Base-by-base conservation (phyloP, 2,888 invertebrate genomes). In the Leucoma salicis region DNA sequence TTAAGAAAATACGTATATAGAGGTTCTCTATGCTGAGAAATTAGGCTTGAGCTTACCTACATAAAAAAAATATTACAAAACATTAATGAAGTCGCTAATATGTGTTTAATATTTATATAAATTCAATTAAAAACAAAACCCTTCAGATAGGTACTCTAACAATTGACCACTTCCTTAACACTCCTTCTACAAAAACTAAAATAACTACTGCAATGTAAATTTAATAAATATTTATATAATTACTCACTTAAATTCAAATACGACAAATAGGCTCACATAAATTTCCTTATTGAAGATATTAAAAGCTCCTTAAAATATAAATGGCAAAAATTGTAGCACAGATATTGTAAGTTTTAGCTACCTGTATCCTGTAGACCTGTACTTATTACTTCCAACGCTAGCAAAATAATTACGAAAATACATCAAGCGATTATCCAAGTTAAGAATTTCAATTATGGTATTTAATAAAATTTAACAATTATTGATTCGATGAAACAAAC, bases 81-180 rank as follows among this genome's bases (percentile, higher is more conserved):
- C 6, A 21, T 2, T 21, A 21, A 21, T 21, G 7, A 21, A 8
- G 21, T 21, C 21, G 1, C n/a, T n/a, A n/a, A 21, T 8, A 21
- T 21, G 21, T 21, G 21, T n/a, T 14, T 11, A 28, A 31, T 21
- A 28, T 11, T 38, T 37, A 16, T 25, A n/a, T 16, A 53, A 42
- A 21, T 24, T 54, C 47, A 62, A 55, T 42, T 32, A 21, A 66
- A 37, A 11, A 31, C 29, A 42, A n/a, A 55, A 40, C 11, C 42
- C 46, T 53, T 48, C 55, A 52, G 54, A 54, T n/a, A n/a, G n/a
- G n/a, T 59, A 61, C 33, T 51, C 58, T 68, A 63, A 59, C 66
- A 70, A 70, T 70, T 70, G 69, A 70, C 69, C 53, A 57, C 42
- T 42, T 53, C 46, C 45, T 39, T 54, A 53, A 53, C 51, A 44